A percentile compares a stretch with the other conserved stretches of the same genome.
Conservation (phyloP, 2,888 invertebrate genomes). For the Odontomyia ornata region DNA sequence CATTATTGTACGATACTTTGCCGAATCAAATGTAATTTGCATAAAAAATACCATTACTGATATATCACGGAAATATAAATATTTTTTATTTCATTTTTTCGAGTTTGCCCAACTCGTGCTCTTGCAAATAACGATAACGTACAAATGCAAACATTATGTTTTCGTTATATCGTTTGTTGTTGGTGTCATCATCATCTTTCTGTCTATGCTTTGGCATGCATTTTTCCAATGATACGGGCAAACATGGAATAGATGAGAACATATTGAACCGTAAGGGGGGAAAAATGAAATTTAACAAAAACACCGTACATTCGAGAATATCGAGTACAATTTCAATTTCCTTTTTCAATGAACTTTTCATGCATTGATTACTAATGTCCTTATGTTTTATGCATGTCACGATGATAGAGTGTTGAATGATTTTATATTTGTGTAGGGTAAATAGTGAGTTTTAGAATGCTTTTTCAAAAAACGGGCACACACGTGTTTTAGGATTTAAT, state of each 20-base stretch:
- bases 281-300: too few species aligned
- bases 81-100: too few species aligned
- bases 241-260: too few species aligned
- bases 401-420: conserved; percentile 12
- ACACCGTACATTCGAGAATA: background rate
- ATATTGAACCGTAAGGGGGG: too few species aligned
- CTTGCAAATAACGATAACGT: too few species aligned
- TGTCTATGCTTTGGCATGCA: background rate
- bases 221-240: background rate
- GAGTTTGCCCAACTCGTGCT: too few species aligned
- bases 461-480: background rate
- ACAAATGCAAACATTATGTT: background rate
- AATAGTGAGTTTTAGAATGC: background rate
- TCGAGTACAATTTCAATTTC: conserved; percentile 30
- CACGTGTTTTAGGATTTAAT: too few species aligned
- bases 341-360: conserved; percentile 35
- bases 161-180: background rate
- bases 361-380: conserved; percentile 20
- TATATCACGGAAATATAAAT: too few species aligned
- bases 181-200: background rate
- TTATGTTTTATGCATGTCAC: conserved; percentile 32
- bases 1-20: too few species aligned
- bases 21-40: too few species aligned
- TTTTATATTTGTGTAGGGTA: conserved; percentile 7
- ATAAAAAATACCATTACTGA: too few species aligned